Conservation (phyloP, 2,113 vertebrate genomes). For the Mormyrus lacerda region DNA sequence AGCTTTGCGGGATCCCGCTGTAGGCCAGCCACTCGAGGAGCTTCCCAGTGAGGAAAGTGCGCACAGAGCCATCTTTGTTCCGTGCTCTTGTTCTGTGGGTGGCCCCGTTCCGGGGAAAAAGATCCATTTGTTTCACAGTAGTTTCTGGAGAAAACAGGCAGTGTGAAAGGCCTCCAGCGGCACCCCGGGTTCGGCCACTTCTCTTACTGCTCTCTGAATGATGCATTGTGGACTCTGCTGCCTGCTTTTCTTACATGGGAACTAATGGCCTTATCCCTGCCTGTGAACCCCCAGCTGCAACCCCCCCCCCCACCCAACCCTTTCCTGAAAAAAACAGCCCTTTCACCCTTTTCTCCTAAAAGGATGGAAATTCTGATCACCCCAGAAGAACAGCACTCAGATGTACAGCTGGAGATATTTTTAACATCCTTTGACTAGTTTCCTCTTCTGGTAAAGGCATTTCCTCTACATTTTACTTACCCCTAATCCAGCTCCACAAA, state of each 20-base stretch:
- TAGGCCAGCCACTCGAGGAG: slow-evolving; percentile 69
- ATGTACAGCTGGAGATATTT: slow-evolving; percentile 8
- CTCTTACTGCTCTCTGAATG: slow-evolving; percentile 16
- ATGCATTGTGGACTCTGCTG: slow-evolving; percentile 10
- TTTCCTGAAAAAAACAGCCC: background rate
- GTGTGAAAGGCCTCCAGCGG: slow-evolving; percentile 51
- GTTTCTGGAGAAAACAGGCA: slow-evolving; percentile 68
- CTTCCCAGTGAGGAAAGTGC: slow-evolving; percentile 53
- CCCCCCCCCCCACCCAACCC: background rate
- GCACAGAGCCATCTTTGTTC: slow-evolving; percentile 74
- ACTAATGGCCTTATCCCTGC: slow-evolving; percentile 13
- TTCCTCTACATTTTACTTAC: background rate
- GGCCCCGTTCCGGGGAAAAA: slow-evolving; percentile 54
- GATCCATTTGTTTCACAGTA: slow-evolving; percentile 67
- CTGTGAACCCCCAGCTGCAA: slow-evolving; percentile 5
- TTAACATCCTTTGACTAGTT: background rate
- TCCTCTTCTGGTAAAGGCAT: background rate
- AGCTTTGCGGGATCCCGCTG: slow-evolving; percentile 69
- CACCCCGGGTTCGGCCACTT: background rate
- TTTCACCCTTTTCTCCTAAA: background rate
- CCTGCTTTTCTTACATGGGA: slow-evolving; percentile 9
- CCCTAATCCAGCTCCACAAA: background rate
- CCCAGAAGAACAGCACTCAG: background rate
- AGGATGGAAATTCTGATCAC: background rate
- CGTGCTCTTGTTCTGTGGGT: slow-evolving; percentile 65